Evolutionary conservation across 2,797 vertebrate genomes (phyloP), one percentile per base, ranked within the genome.

Genomic region (Staurois parvus): DNA sequence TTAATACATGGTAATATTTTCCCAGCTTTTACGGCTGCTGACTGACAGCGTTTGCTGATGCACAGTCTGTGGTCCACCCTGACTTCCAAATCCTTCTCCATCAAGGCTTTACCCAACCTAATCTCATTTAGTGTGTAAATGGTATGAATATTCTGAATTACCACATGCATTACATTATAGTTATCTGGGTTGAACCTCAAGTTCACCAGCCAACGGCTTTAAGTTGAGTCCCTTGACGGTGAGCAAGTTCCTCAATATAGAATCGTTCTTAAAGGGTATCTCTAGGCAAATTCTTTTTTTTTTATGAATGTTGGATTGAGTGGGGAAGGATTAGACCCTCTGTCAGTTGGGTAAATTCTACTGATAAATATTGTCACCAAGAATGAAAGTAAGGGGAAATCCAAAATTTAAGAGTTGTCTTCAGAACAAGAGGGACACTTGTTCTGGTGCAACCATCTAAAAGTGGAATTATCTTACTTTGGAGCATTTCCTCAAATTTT

Each of bases 81-180:
- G 64, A 68, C 67, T 79, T 67, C 28, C 42, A 79, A 79, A 79
- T 79, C 77, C 77, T 69, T 28, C 77, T 79, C 77, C 77, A 79
- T 79, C 77, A 79, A 79, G 77, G 77, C 77, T 79, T 79, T 79
- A 69, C 66, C 66, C 77, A 26, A 32, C 11, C 45, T 79, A 79
- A 79, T 79, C 77, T 79, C 77, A 69, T 79, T 79, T 79, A 79
- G 64, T 79, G 77, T 79, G 66, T 69, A 79, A 79, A 79, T 79
- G 67, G 67, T 40, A 79, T 79, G 77, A 79, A 79, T 79, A 79
- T 79, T 79, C 62, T 79, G 67, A 79, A 40, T 67, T 79, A 68
- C 42, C 42, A 67, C 24, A 69, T 79, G 77, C 77, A 79, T 79
- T 68, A 79, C 64, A 79, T 79, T 79, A 79, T 42, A 69, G 37